Conservation (phyloP, 2,113 vertebrate species). For the Nycticryphes semicollaris region DNA sequence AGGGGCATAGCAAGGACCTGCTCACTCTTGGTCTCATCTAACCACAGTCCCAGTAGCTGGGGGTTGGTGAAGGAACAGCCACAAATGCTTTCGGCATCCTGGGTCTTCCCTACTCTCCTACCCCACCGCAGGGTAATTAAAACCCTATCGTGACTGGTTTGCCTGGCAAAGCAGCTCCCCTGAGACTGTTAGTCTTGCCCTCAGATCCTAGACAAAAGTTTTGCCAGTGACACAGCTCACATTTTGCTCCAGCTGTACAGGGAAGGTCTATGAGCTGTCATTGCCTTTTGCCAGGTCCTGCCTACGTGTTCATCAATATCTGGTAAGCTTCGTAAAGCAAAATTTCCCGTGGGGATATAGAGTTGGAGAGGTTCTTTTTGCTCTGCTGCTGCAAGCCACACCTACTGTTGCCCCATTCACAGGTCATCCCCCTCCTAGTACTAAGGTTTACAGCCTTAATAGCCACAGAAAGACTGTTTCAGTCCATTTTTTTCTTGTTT, state of each 20-base stretch:
- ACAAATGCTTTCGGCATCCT: neutral
- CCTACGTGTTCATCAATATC: neutral
- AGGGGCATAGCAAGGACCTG: neutral
- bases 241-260: neutral
- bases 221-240: neutral
- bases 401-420: neutral
- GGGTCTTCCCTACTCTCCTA: neutral
- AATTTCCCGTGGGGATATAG: neutral
- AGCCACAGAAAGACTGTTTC: neutral
- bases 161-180: neutral
- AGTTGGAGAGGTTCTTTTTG: neutral
- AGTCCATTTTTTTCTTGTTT: neutral
- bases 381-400: neutral
- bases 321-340: neutral
- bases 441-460: neutral
- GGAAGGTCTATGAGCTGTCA: neutral
- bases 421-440: neutral
- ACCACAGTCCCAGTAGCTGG: neutral
- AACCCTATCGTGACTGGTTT: neutral
- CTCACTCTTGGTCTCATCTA: neutral
- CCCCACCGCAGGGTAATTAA: neutral
- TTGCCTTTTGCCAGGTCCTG: neutral
- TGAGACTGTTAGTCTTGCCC: neutral
- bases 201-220: neutral
- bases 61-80: rapidly evolving